Evolutionary conservation across 2,113 vertebrate genomes (phyloP), one percentile per base, ranked within the genome.

Genomic region (Argyrosomus japonicus): DNA sequence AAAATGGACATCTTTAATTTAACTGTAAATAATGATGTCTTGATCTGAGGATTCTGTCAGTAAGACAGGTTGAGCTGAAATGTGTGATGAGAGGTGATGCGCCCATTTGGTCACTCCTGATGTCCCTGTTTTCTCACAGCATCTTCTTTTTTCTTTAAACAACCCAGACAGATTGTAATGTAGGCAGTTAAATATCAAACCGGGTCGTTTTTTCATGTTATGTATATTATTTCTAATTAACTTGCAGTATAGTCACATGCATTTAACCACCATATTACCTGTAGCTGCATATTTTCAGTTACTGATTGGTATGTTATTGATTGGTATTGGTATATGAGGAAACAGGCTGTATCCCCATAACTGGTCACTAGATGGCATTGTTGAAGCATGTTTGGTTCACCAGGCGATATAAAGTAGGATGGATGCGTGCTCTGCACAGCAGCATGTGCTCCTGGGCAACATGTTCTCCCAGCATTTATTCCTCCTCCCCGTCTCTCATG

Each of bases 321-420:
- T 53, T 62, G 25, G 48, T 43, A 9, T 25, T 36, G 6, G 32
- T 36, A 36, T 36, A 36, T 36, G 32, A 18, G 6, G n/a, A 48
- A 71, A 60, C 18, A 18, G 19, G 47, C 10, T 63, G 79, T 21
- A 54, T 25, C 3, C 8, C 56, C 3, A 18, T 18, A 45, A 48
- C 10, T 21, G 3, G 68, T n/a, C 92, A 92, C 86, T 88, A 92
- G 92, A 84, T 92, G 93, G 90, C 92, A 84, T 32, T 89, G 86
- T 89, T 91, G 88, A 84, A 88, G 25, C 82, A 36, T 74, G 58
- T 78, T 85, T 76, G 6, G 17, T 77, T 40, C 23, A 21, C n/a
- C 12, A 0, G 7, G 18, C 23, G 15, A 15, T 43, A 76, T 48
- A 11, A 64, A 79, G 70, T 7, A 75, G 63, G 76, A 77, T 63